Base-by-base conservation (phyloP, 2,888 invertebrate genomes). In the Mythimna ferrago region DNA sequence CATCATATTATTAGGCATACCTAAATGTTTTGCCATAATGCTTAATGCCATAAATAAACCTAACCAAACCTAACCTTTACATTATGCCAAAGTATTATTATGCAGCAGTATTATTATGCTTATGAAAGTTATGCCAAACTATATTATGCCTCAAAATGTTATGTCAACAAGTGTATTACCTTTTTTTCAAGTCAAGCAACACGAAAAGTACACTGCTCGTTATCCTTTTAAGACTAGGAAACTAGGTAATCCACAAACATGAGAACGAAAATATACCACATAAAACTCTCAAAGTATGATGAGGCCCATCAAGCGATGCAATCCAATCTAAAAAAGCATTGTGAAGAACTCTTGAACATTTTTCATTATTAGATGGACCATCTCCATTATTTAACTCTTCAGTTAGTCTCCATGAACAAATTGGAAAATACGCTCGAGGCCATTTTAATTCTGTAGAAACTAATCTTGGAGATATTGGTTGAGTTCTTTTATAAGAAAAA, bases 381-480 rank as follows among this genome's bases (percentile, higher is more conserved):
- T 64, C 53, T 73, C 67, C 64, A 72, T 84, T 77, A 76, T 75
- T 76, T 73, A 82, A 72, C 66, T 66, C 65, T 78, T 70, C 69
- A 64, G 77, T 67, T 51, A 73, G 65, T 57, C 63, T 67, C 61
- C 58, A 26, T 51, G 62, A 75, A 70, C 74, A 80, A 81, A 84
- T 86, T 84, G 86, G 73, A 84, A 84, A 84, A 75, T 84, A 72
- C 57, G 79, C 84, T 77, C 7, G 67, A 48, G 73, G 84, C 71
- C 38, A 6, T 77, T 84, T 84, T 76, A 83, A 86, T 86, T 81
- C 58, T 60, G 71, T 70, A 44, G 53, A 75, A 86, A 74, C 66
- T 81, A 71, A 80, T 79, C 67, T 70, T 57, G 67, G 32, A 60
- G 69, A 69, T 58, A 78, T 76, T 56, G 66, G 58, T 63, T 56